phyloP scores from a whole-genome alignment of 2,113 vertebrate genomes.

The Ochotona princeps region DNA sequence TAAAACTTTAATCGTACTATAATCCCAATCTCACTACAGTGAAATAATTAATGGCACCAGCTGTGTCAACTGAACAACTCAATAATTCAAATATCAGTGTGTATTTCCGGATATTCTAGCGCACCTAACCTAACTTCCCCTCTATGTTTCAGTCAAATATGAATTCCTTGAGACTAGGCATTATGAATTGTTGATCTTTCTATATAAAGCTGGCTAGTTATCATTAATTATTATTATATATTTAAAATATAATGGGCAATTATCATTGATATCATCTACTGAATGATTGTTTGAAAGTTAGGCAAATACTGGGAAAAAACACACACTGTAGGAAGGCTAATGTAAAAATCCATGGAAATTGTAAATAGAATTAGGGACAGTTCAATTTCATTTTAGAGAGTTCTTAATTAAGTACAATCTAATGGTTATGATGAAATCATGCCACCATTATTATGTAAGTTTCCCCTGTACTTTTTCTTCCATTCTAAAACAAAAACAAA shows the following conservation, averaged over 20 bases:
- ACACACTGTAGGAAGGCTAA: neutral
- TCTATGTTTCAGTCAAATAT: neutral
- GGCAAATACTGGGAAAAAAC: neutral
- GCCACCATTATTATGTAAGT: neutral
- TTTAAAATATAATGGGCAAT: neutral
- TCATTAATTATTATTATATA: neutral
- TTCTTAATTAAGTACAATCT: neutral
- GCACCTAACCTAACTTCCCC: neutral
- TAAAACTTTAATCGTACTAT: neutral
- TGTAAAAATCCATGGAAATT: neutral
- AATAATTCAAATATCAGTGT: neutral
- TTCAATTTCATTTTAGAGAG: neutral
- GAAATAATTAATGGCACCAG: neutral
- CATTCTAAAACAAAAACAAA: neutral
- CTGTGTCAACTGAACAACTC: neutral
- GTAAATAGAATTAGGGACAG: neutral
- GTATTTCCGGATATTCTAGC: neutral
- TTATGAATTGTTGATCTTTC: neutral
- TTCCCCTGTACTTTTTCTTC: neutral
- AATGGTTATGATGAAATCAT: neutral
- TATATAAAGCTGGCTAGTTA: neutral
- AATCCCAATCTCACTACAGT: neutral
- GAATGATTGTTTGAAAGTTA: neutral
- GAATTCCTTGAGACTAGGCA: neutral
- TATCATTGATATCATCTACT: neutral